These are phyloP conservation scores for Microtus oregoni DNA, from an alignment of 2,113 vertebrate genomes.

Conservation along the genomic window DNA sequence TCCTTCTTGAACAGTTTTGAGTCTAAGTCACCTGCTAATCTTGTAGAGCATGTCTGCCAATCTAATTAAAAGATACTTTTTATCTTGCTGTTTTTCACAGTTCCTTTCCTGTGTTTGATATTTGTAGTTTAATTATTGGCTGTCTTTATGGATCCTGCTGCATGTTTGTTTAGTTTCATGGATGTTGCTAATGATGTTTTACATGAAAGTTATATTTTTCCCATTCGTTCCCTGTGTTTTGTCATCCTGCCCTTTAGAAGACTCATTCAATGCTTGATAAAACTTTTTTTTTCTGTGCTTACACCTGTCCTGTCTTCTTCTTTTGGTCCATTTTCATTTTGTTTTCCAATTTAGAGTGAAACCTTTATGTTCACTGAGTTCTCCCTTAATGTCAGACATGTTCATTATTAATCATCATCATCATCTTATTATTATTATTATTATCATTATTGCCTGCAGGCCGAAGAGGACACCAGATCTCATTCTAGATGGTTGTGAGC, in stretches of 20 bases:
- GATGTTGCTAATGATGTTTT: neutral
- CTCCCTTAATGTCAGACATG: neutral
- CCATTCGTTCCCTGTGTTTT: neutral
- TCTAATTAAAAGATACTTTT: neutral
- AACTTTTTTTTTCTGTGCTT: neutral
- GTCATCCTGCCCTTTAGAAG: neutral
- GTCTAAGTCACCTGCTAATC: neutral
- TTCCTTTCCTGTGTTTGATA: neutral
- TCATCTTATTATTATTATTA: no score
- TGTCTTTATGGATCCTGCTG: neutral
- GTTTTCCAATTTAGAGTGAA: neutral
- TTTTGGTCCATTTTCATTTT: neutral
- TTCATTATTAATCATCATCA: no score
- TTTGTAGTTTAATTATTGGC: neutral
- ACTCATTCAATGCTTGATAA: neutral
- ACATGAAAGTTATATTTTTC: neutral
- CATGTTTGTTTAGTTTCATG: neutral
- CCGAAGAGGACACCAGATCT: neutral
- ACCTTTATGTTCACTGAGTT: neutral
- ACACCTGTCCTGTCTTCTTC: no score
- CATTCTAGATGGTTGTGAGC: neutral
- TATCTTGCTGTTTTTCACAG: neutral
- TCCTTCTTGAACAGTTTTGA: neutral
- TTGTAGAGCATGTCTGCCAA: neutral
- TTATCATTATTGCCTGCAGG: neutral